Percentiles rank a stretch among this genome's conserved stretches.
These are phyloP conservation scores for Eurystomus glaucurus DNA, from an alignment of 2,797 vertebrate species.

Conservation along the genomic window DNA sequence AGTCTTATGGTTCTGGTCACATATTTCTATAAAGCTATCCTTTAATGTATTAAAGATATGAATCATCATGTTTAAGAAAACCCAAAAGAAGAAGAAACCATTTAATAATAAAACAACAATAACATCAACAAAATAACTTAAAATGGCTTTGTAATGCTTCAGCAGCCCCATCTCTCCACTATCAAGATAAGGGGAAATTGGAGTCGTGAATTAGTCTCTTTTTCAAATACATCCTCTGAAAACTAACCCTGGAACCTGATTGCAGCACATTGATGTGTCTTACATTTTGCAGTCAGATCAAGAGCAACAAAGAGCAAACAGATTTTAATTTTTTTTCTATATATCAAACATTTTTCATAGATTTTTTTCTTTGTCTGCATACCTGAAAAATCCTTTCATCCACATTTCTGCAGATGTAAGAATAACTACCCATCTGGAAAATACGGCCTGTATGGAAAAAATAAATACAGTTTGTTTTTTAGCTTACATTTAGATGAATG, in stretches of 20 bases:
- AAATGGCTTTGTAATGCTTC: slow-evolving; percentile 45
- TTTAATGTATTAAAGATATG: neutral
- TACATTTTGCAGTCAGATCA: neutral
- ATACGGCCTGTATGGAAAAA: neutral
- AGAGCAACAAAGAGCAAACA: neutral
- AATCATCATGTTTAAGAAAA: slow-evolving; percentile 9
- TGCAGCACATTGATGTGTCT: neutral
- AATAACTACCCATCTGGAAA: neutral
- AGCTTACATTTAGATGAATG: neutral
- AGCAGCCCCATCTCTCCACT: slow-evolving; percentile 26
- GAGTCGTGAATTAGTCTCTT: neutral
- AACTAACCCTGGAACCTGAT: neutral
- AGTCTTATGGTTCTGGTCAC: neutral
- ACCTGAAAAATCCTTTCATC: neutral
- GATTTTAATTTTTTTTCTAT: neutral
- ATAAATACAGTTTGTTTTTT: neutral
- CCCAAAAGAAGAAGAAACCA: neutral
- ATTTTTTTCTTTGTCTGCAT: neutral
- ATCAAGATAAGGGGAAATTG: slow-evolving; percentile 28
- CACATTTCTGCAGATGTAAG: neutral
- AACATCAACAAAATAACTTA: slow-evolving; percentile 7
- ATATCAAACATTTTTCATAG: neutral
- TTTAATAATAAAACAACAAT: slow-evolving; percentile 40
- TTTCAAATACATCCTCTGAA: neutral
- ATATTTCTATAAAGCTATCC: neutral